Percentiles rank a stretch among this genome's conserved stretches.
These are phyloP conservation scores for Idaea aversata DNA, from an alignment of 2,888 invertebrate species.

Conservation along the genomic window DNA sequence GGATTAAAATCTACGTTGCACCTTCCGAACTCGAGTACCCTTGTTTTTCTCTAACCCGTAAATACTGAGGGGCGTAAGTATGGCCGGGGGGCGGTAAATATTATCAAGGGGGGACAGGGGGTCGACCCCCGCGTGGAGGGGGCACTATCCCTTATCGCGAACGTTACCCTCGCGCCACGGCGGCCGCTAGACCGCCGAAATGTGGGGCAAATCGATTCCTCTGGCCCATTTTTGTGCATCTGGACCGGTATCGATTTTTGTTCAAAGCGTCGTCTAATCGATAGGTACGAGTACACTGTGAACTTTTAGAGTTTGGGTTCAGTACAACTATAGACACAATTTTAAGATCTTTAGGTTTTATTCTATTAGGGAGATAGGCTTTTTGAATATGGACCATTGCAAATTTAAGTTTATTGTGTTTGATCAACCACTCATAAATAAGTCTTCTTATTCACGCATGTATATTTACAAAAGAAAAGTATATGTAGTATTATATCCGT, in stretches of 20 bases:
- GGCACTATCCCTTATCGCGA: conserved; percentile 81
- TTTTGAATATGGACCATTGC: background rate
- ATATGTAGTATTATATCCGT: too few relatives aligned
- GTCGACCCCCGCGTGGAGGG: conserved; percentile 59
- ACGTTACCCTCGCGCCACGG: conserved; percentile 75
- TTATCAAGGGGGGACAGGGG: conserved; percentile 68
- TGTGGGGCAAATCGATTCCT: conserved; percentile 79
- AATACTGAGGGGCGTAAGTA: conserved; percentile 81
- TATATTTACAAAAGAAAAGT: too few relatives aligned
- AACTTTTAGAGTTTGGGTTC: background rate
- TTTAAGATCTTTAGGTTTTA: background rate
- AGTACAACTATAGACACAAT: background rate
- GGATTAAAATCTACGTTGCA: conserved; percentile 81
- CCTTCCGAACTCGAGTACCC: conserved; percentile 79
- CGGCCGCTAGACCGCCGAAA: conserved; percentile 76
- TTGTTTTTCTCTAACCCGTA: conserved; percentile 81
- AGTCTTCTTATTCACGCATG: too few relatives aligned
- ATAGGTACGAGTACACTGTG: conserved; percentile 16
- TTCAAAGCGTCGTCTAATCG: conserved; percentile 20
- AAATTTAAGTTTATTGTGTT: too few relatives aligned
- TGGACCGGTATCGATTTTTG: conserved; percentile 77
- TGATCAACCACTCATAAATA: too few relatives aligned
- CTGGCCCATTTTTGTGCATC: conserved; percentile 80
- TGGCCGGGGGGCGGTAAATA: conserved; percentile 80
- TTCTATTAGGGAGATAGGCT: background rate